Conservation (phyloP, 2,888 invertebrate genomes). For the Drosophila dives region DNA sequence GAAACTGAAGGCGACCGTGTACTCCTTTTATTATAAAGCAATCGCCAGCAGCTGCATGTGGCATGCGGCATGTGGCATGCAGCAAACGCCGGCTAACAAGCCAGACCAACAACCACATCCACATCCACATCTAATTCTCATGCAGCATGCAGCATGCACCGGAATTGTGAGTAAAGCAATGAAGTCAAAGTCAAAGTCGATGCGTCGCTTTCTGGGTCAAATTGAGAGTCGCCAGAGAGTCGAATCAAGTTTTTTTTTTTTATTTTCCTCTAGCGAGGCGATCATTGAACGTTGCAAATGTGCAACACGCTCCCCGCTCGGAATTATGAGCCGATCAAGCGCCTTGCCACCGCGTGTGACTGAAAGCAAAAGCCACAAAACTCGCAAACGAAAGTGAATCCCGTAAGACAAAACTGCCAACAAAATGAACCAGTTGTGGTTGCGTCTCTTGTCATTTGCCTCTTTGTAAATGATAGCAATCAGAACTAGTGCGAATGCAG, state of each 20-base stretch:
- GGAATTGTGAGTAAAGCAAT: constrained; percentile 59
- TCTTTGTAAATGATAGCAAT: constrained; percentile 70
- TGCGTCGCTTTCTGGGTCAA: constrained; percentile 68
- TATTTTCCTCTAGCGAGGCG: constrained; percentile 8
- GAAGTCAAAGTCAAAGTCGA: constrained; percentile 30
- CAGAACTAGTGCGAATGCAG: constrained; percentile 76
- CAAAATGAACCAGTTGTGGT: constrained; percentile 32
- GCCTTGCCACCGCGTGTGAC: constrained; percentile 55
- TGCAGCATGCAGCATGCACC: constrained; percentile 53
- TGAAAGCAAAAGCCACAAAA: constrained; percentile 66
- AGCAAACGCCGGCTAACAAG: constrained; percentile 18
- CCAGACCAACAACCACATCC: constrained; percentile 28
- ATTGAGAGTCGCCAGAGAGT: constrained; percentile 26
- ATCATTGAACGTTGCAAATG: constrained; percentile 54
- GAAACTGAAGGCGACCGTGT: constrained; percentile 53
- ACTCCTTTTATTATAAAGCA: constrained; percentile 74
- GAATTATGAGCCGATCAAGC: constrained; percentile 53
- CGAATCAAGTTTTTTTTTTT: constrained; percentile 33
- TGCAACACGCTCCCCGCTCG: constrained; percentile 41
- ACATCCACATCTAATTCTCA: constrained; percentile 44
- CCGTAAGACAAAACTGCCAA: constrained; percentile 50
- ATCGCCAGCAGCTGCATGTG: background rate
- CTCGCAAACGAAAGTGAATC: constrained; percentile 71
- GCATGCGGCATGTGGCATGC: constrained; percentile 15
- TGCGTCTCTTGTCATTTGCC: background rate